Evolutionary conservation across 2,888 invertebrate species (phyloP), one percentile per base, ranked within the genome.

Genomic region (Epirrhoe tristata): DNA sequence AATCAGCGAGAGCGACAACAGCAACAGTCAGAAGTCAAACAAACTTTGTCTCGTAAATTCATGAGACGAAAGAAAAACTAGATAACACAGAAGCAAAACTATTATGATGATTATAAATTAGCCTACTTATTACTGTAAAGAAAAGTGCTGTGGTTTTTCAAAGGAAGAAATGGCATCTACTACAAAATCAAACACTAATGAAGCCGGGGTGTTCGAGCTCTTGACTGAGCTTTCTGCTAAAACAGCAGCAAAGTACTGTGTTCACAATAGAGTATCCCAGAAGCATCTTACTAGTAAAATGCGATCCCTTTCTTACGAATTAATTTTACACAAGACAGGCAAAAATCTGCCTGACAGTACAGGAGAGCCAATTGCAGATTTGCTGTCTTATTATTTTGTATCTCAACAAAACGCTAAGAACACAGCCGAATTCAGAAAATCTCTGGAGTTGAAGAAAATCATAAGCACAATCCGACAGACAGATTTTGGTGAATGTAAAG

Each of bases 281-380:
- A 90, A 83, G 66, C 71, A 74, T 12, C 78, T 91, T 6, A 75
- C 81, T 16, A 75, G 78, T 5, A 89, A 88, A 81, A 89, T 93
- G 90, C 83, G 92, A 65, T 87, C 92, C 4, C 77, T 81, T 61
- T 83, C 89, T 0, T 94, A 88, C 66, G 93, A 92, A 76, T 87
- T 93, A 24, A 88, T 94, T 69, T 77, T 94, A 43, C 91, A 89
- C 72, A 92, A 89, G 74, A 81, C 87, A 8, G 56, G 76, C 0
- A 77, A 81, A 70, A 83, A 84, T 48, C 70, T 87, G 39, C 76
- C 84, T 1, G 71, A 70, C 1, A 68, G 70, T 6, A 77, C 75
- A 46, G 80, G 81, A 46, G 89, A 91, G 63, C 93, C 93, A 0
- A 77, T 89, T 14, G 77, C 83, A 12, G 91, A 91, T 61, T 77